Evolutionary conservation across 92 coral and sea anemone genomes (phyloP).

Genomic region (Blastomussa wellsi): DNA sequence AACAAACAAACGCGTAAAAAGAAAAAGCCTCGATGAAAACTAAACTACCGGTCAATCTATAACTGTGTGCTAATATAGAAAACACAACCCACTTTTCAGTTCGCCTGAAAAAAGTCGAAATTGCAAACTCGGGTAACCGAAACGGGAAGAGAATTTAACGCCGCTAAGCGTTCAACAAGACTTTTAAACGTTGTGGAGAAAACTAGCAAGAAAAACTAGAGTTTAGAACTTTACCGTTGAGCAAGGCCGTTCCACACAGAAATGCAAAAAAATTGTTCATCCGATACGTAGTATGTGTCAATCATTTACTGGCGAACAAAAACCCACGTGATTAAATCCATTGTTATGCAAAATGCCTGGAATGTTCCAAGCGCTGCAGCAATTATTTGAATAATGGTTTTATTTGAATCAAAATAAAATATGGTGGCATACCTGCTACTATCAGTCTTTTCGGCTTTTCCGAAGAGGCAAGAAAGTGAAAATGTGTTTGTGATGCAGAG

Average conservation of each 20-base stretch:
- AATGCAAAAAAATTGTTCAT: slow-evolving; percentile 53
- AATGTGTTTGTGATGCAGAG: neutral
- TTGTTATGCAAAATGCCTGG: slow-evolving; percentile 42
- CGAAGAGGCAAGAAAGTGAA: neutral
- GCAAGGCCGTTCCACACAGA: slow-evolving; percentile 43
- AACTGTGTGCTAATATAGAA: slow-evolving; percentile 55
- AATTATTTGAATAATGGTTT: slow-evolving; percentile 41
- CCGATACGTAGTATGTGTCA: slow-evolving; percentile 48
- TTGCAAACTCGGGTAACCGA: slow-evolving; percentile 21
- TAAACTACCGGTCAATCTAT: slow-evolving; percentile 38
- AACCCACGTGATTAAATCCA: slow-evolving; percentile 40
- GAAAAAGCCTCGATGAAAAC: slow-evolving; percentile 40
- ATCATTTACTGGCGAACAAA: slow-evolving; percentile 45
- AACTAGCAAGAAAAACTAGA: slow-evolving; percentile 32
- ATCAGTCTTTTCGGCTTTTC: neutral
- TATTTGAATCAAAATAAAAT: slow-evolving; percentile 35
- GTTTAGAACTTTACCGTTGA: slow-evolving; percentile 42
- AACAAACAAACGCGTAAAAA: slow-evolving; percentile 43
- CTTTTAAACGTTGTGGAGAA: slow-evolving; percentile 17
- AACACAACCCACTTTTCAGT: slow-evolving; percentile 85
- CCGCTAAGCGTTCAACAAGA: slow-evolving; percentile 24
- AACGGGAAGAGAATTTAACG: slow-evolving; percentile 35
- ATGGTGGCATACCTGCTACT: slow-evolving; percentile 5
- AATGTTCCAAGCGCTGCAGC: slow-evolving; percentile 36
- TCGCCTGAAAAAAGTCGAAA: slow-evolving; percentile 63